Evolutionary conservation across 2,888 invertebrate genomes (phyloP).

Genomic region (Micropterix aruncella): DNA sequence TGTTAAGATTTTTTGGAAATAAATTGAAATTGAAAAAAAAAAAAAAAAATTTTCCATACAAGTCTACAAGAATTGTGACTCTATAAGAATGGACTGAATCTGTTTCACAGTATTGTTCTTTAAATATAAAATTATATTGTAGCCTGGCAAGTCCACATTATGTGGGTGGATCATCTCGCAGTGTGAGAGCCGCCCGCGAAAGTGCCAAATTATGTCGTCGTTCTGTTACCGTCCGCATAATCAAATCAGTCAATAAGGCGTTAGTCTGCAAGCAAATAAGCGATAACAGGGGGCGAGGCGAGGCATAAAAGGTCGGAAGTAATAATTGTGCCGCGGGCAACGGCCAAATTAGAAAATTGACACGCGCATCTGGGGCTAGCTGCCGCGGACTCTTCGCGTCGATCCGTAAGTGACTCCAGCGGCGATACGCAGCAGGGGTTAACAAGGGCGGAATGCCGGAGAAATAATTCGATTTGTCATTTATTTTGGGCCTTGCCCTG

Average conservation of each 20-base stretch:
- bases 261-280: slow-evolving; percentile 11
- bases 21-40: too few species aligned
- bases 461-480: slow-evolving; percentile 14
- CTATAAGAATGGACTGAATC: too few species aligned
- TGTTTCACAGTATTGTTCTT: too few species aligned
- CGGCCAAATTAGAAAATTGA: slow-evolving; percentile 11
- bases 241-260: slow-evolving; percentile 10
- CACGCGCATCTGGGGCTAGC: slow-evolving; percentile 4
- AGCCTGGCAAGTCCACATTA: too few species aligned
- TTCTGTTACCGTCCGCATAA: slow-evolving; percentile 6
- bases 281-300: slow-evolving; percentile 7
- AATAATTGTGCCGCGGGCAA: slow-evolving; percentile 11
- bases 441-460: slow-evolving; percentile 12
- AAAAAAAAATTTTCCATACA: too few species aligned
- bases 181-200: too few species aligned
- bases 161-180: too few species aligned
- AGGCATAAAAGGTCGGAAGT: slow-evolving; percentile 4
- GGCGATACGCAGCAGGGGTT: slow-evolving; percentile 11
- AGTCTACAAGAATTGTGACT: too few species aligned
- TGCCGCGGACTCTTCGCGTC: not conserved
- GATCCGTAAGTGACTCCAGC: slow-evolving; percentile 10
- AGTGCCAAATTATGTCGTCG: too few species aligned
- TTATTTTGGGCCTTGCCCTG: slow-evolving; percentile 10
- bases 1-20: too few species aligned
- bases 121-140: too few species aligned